A percentile compares a stretch with the other conserved stretches of the same genome.
These are phyloP conservation scores for Quadroppia sp. DNA, from an alignment of 2,888 invertebrate genomes.

Conservation along the genomic window DNA sequence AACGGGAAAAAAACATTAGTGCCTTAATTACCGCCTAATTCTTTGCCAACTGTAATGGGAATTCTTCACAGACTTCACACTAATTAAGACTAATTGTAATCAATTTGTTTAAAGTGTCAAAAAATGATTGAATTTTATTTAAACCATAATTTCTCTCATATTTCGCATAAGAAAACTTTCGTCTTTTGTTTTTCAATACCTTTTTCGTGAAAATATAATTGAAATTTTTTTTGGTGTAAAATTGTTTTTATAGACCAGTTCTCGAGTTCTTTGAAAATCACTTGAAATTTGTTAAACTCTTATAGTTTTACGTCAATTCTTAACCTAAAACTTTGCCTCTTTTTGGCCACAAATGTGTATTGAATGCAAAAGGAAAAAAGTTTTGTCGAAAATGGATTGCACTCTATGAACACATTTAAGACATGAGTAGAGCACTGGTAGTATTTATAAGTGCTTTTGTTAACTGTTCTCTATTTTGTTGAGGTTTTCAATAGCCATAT, in stretches of 20 bases:
- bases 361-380: background rate
- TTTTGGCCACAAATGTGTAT: background rate
- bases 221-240: background rate
- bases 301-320: background rate
- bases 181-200: too few species aligned
- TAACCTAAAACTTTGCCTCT: conserved; percentile 8
- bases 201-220: background rate
- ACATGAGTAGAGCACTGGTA: background rate
- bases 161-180: too few species aligned
- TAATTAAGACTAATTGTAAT: background rate
- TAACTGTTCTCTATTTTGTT: background rate
- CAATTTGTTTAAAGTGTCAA: too few species aligned
- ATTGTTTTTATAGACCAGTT: background rate
- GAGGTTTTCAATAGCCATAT: background rate
- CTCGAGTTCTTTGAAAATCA: background rate
- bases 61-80: background rate
- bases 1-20: background rate
- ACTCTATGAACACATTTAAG: background rate
- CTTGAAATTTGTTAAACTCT: background rate
- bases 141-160: too few species aligned
- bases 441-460: background rate
- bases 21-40: background rate
- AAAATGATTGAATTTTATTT: too few species aligned
- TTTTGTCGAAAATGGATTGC: background rate
- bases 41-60: background rate